Evolutionary conservation across 37 sponge, comb jelly and placozoan species (phyloP).

Genomic region (Spongilla lacustris): DNA sequence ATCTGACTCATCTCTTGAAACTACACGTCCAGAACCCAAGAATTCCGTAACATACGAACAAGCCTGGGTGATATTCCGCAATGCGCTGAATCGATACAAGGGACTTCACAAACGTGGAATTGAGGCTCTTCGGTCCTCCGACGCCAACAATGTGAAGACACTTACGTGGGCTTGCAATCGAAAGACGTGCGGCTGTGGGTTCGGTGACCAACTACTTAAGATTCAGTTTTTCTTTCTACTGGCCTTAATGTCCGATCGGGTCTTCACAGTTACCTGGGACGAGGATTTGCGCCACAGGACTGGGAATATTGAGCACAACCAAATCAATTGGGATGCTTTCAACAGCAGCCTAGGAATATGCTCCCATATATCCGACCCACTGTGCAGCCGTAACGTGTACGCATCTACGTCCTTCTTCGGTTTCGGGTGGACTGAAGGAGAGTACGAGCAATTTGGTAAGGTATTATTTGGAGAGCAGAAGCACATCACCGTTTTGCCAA

Average conservation of each 20-base stretch:
- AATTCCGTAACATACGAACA: too few species aligned
- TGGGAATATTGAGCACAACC: conserved; percentile 4
- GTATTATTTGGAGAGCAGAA: too few species aligned
- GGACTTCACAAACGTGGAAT: not conserved
- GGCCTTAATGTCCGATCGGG: conserved; percentile 24
- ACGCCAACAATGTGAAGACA: conserved; percentile 6
- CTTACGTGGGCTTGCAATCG: conserved; percentile 39
- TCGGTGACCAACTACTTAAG: conserved; percentile 27
- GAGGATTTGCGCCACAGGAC: not conserved
- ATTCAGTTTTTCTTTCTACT: conserved; percentile 15
- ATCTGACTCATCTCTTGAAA: too few species aligned
- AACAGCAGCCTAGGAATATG: not conserved
- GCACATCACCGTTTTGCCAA: too few species aligned
- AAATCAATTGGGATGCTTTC: conserved; percentile 27
- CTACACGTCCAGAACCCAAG: too few species aligned
- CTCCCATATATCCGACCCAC: too few species aligned
- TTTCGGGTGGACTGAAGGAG: too few species aligned
- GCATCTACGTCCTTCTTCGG: too few species aligned
- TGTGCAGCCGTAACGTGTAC: too few species aligned
- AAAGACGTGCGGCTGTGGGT: conserved; percentile 2
- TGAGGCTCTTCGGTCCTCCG: not conserved
- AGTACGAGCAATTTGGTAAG: too few species aligned
- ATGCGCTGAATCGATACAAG: not conserved
- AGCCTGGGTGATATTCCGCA: not conserved
- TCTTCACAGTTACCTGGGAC: conserved; percentile 42